Conservation (phyloP, 2,113 vertebrate genomes). For the Scopus umbretta region DNA sequence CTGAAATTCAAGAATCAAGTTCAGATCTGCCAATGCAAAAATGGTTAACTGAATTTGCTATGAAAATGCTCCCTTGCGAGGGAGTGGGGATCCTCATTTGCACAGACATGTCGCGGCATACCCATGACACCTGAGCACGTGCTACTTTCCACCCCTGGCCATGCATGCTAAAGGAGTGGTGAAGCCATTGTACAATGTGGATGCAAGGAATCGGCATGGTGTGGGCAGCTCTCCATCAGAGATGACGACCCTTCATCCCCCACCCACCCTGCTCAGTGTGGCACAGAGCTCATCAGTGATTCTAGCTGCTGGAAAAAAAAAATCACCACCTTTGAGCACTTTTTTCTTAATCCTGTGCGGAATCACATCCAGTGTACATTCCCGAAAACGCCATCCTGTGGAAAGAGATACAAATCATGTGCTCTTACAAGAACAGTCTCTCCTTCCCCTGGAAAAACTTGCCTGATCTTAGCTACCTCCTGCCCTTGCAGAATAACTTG, state of each 20-base stretch:
- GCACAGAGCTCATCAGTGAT: neutral
- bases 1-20: neutral
- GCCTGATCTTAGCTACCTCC: neutral
- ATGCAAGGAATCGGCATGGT: fast-evolving
- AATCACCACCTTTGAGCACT: neutral
- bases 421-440: neutral
- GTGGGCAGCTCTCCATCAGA: neutral
- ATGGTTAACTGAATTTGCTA: neutral
- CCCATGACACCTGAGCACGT: fast-evolving
- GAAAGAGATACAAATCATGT: neutral
- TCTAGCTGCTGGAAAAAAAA: neutral
- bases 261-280: fast-evolving
- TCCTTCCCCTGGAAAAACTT: neutral
- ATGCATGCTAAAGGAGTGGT: too few species aligned
- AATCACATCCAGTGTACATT: neutral
- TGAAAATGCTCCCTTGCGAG: neutral
- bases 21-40: neutral
- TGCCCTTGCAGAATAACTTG: neutral
- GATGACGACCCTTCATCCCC: fast-evolving
- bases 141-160: neutral
- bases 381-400: neutral
- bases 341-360: neutral
- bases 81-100: neutral
- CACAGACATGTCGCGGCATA: fast-evolving
- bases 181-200: fast-evolving